Conservation (phyloP, 2,888 invertebrate genomes). For the Thecocarcelia acutangulata region DNA sequence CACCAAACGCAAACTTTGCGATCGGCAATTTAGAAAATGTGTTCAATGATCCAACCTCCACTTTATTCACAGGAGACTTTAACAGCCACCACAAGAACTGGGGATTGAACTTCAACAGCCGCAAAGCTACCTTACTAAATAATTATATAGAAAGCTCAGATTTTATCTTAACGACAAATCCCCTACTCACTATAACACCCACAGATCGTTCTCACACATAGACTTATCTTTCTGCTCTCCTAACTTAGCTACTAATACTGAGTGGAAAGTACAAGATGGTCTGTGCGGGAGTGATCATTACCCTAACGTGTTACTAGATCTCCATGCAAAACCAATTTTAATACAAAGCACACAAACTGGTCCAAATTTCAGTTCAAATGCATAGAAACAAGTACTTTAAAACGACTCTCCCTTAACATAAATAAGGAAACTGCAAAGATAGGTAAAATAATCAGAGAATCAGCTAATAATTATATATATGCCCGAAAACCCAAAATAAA, state of each 20-base stretch:
- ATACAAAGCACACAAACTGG: not conserved
- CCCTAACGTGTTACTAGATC: slow-evolving; percentile 22
- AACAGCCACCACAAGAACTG: slow-evolving; percentile 42
- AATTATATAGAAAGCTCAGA: slow-evolving; percentile 31
- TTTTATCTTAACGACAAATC: slow-evolving; percentile 40
- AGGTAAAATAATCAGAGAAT: no score
- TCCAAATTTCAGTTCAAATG: not conserved
- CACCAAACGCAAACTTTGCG: slow-evolving; percentile 23
- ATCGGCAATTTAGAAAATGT: slow-evolving; percentile 18
- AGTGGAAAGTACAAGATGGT: slow-evolving; percentile 37
- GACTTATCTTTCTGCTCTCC: no score
- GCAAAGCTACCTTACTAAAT: not conserved
- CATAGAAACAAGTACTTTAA: no score
- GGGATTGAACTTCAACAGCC: slow-evolving; percentile 12
- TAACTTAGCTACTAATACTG: no score
- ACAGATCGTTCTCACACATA: slow-evolving; percentile 29
- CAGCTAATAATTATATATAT: no score
- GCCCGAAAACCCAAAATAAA: no score
- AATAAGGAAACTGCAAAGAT: no score
- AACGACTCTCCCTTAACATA: no score
- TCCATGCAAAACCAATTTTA: not conserved
- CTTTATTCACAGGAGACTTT: slow-evolving; percentile 45
- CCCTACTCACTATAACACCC: slow-evolving; percentile 20
- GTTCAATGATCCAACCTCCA: not conserved
- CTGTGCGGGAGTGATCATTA: slow-evolving; percentile 59